Conservation (phyloP, 2,888 invertebrate species). For the Mayetiola destructor region DNA sequence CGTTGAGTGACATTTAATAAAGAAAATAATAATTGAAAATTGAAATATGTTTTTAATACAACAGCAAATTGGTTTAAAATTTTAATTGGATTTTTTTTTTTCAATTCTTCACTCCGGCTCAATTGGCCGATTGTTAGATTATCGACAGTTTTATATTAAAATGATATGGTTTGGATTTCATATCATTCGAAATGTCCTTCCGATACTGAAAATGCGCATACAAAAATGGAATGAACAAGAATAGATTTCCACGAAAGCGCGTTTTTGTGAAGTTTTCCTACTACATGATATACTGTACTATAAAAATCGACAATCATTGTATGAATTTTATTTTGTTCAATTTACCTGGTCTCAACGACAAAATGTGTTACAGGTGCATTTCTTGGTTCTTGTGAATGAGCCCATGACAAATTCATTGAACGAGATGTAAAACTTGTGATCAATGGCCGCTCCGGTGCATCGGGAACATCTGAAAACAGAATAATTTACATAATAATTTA, state of each 20-base stretch:
- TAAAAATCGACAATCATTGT: too few relatives aligned
- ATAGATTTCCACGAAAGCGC: too few relatives aligned
- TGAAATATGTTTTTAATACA: neutral
- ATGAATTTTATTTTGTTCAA: too few relatives aligned
- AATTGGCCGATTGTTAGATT: neutral
- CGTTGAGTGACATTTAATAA: neutral
- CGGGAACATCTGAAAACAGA: constrained; percentile 53
- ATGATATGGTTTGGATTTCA: neutral
- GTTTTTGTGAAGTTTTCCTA: too few relatives aligned
- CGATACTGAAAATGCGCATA: too few relatives aligned
- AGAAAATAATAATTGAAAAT: neutral
- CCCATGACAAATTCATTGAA: constrained; percentile 60
- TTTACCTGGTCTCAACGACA: constrained; percentile 57
- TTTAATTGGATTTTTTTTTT: neutral
- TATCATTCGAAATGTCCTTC: too few relatives aligned
- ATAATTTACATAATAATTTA: too few relatives aligned
- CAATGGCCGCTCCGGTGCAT: constrained; percentile 55
- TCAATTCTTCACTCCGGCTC: too few relatives aligned
- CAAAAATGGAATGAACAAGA: too few relatives aligned
- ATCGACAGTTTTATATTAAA: neutral
- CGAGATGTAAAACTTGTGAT: constrained; percentile 58
- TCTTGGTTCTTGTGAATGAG: constrained; percentile 52
- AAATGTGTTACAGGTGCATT: constrained; percentile 55
- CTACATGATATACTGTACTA: too few relatives aligned
- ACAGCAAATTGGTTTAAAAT: neutral